phyloP scores from a whole-genome alignment of 2,113 vertebrate genomes.

The Campylomormyrus numenius region DNA sequence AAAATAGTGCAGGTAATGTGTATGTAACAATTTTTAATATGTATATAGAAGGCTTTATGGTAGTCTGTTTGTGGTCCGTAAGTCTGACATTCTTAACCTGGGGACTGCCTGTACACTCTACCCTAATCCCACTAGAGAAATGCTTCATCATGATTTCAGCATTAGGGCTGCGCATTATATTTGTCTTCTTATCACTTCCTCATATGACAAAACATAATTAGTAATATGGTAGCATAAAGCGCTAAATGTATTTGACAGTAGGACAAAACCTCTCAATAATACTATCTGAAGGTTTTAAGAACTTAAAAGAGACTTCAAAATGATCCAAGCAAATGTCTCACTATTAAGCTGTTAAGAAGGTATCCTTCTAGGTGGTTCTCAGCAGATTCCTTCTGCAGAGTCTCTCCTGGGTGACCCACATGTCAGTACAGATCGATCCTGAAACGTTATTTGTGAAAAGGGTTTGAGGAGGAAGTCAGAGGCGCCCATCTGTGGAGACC shows the following conservation, averaged over 20 bases:
- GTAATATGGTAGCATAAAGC: background rate
- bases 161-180: background rate
- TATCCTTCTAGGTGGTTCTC: background rate
- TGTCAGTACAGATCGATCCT: slow-evolving; percentile 9
- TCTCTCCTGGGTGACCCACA: background rate
- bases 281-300: background rate
- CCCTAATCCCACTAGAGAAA: background rate
- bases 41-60: background rate
- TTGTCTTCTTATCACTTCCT: background rate
- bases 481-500: background rate
- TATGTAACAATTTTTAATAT: no score
- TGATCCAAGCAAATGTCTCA: background rate
- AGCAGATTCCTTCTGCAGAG: background rate
- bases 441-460: background rate
- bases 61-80: background rate
- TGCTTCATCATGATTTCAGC: background rate
- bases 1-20: no score
- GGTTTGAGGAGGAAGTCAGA: background rate
- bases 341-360: background rate
- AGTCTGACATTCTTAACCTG: background rate
- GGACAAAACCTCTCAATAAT: background rate
- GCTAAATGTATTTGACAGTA: background rate
- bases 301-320: background rate
- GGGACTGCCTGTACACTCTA: background rate
- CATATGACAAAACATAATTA: background rate